Conservation (phyloP, 2,888 invertebrate species). For the Drosophila sordidapex region DNA sequence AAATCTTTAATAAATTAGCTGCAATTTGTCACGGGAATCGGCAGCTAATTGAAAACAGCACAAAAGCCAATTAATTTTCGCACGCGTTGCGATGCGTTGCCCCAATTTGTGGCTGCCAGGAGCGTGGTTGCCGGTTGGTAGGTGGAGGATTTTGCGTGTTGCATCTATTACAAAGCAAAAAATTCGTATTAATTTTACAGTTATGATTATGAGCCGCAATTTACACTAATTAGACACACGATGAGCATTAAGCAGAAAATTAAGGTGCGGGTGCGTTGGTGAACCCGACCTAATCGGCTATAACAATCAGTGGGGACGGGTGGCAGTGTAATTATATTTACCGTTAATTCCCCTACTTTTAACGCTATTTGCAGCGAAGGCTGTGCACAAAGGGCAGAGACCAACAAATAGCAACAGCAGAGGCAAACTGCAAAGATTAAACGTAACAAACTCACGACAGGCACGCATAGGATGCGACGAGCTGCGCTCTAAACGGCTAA, state of each 20-base stretch:
- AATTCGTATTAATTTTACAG: slow-evolving; percentile 71
- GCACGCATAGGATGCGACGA: slow-evolving; percentile 26
- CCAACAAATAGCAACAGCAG: slow-evolving; percentile 26
- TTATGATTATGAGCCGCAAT: slow-evolving; percentile 71
- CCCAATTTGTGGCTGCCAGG: slow-evolving; percentile 2
- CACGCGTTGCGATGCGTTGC: slow-evolving; percentile 1
- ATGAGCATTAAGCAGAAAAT: slow-evolving; percentile 46
- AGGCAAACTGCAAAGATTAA: slow-evolving; percentile 23
- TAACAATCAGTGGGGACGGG: slow-evolving; percentile 1
- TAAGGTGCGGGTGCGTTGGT: slow-evolving; percentile 14
- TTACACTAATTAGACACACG: slow-evolving; percentile 68
- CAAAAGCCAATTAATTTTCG: slow-evolving; percentile 42
- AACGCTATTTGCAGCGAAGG: slow-evolving; percentile 56
- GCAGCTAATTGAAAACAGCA: slow-evolving; percentile 15
- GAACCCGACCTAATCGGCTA: slow-evolving; percentile 13
- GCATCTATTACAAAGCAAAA: slow-evolving; percentile 31
- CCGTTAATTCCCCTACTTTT: slow-evolving; percentile 59
- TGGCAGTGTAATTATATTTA: slow-evolving; percentile 69
- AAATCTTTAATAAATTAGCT: slow-evolving; percentile 46
- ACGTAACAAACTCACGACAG: slow-evolving; percentile 33
- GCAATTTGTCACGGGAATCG: slow-evolving; percentile 55
- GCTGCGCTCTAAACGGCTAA: not conserved
- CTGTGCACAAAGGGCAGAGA: slow-evolving; percentile 44
- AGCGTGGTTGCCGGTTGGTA: no score
- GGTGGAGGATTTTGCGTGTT: slow-evolving; percentile 9